A percentile compares a stretch with the other conserved stretches of the same genome.
These are phyloP conservation scores for Verasper variegatus DNA, from an alignment of 2,113 vertebrate species.

Conservation along the genomic window DNA sequence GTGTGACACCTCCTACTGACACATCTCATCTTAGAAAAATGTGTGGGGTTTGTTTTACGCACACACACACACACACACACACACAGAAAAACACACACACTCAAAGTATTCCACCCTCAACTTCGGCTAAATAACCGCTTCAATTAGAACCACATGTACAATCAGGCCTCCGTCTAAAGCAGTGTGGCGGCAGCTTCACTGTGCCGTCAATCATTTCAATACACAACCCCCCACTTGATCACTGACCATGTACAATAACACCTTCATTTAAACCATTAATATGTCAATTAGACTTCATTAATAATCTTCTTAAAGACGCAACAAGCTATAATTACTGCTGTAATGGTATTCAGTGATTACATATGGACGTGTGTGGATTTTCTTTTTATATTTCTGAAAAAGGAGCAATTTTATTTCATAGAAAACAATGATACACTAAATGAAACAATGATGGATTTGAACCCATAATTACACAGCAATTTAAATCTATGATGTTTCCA, in stretches of 20 bases:
- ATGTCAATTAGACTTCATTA: constrained; percentile 43
- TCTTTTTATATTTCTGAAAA: constrained; percentile 26
- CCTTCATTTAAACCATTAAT: constrained; percentile 42
- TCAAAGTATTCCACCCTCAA: constrained; percentile 54
- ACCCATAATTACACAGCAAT: constrained; percentile 15
- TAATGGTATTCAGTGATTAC: neutral
- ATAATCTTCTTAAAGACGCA: constrained; percentile 38
- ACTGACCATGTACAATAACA: constrained; percentile 32
- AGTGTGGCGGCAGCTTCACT: constrained; percentile 60
- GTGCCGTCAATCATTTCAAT: constrained; percentile 58
- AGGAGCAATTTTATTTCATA: neutral
- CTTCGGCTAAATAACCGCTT: constrained; percentile 79
- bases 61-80: constrained; percentile 41
- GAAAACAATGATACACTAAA: constrained; percentile 5
- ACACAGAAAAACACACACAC: constrained; percentile 39
- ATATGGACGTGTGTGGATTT: constrained; percentile 4
- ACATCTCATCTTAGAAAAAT: constrained; percentile 72
- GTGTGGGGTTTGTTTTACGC: constrained; percentile 70
- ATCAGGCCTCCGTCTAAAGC: constrained; percentile 75
- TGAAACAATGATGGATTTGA: constrained; percentile 6
- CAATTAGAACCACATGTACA: constrained; percentile 87
- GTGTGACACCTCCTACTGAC: constrained; percentile 57
- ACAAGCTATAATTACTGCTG: neutral
- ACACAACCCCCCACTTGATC: constrained; percentile 29
- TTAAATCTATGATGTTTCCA: neutral